Evolutionary conservation across 2,113 vertebrate species (phyloP).

Genomic region (Aramus guarauna): DNA sequence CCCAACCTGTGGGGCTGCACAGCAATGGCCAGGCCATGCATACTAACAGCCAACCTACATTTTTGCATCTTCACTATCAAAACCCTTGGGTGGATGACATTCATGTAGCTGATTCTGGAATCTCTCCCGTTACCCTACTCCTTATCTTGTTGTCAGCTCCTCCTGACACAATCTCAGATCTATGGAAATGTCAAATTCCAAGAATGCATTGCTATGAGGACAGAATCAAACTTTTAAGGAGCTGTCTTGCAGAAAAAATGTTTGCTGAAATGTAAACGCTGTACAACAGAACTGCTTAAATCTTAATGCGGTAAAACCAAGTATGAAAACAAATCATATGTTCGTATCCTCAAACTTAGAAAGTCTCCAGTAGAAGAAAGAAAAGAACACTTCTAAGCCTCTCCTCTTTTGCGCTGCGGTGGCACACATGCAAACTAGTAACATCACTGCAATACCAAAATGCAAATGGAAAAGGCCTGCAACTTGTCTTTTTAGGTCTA

Average conservation of each 20-base stretch:
- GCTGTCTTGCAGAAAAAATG: not conserved
- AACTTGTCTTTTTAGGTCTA: not conserved
- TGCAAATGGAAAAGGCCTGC: not conserved
- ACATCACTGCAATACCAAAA: not conserved
- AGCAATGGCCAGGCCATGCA: not conserved
- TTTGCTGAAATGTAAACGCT: not conserved
- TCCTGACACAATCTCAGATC: not conserved
- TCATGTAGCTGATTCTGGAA: not conserved
- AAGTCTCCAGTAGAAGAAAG: not conserved
- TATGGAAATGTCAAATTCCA: not conserved
- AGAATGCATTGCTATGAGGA: not conserved
- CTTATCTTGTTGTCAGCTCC: not conserved
- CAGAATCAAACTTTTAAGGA: not conserved
- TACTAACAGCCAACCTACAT: not conserved
- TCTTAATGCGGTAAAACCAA: not conserved
- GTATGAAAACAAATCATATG: not conserved
- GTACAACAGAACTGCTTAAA: not conserved
- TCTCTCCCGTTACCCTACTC: not conserved
- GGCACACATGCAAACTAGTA: not conserved
- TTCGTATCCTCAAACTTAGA: not conserved
- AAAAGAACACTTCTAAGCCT: not conserved
- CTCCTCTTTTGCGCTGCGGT: not conserved
- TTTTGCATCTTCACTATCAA: not conserved
- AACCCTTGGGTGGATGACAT: not conserved
- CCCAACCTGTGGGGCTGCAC: not conserved